These are phyloP conservation scores for Drosophila arizonae DNA, from an alignment of 1,140 invertebrate species.

Conservation along the genomic window DNA sequence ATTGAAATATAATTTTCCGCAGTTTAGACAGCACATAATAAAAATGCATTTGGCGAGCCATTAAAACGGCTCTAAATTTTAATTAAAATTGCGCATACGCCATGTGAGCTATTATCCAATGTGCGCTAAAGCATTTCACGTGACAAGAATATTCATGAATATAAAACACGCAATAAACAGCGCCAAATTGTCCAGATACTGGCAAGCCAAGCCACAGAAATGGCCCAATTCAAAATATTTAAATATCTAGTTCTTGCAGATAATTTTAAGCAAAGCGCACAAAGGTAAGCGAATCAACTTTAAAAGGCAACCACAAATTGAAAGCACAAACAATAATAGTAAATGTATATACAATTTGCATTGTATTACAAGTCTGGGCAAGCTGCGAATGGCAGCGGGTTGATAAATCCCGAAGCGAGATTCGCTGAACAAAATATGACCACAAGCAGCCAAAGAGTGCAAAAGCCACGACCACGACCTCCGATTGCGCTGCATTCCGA, in stretches of 20 bases:
- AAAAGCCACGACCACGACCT: constrained; percentile 8
- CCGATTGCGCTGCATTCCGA: constrained; percentile 7
- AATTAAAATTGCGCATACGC: constrained; percentile 63
- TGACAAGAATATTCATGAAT: constrained; percentile 20
- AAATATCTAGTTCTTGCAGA: not conserved
- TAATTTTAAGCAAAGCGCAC: not conserved
- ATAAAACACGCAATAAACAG: constrained; percentile 4
- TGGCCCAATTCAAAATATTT: not conserved
- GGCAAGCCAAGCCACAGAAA: not conserved
- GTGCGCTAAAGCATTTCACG: constrained; percentile 17
- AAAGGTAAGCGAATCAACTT: not conserved
- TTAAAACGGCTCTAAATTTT: constrained; percentile 37
- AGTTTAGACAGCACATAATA: constrained; percentile 27
- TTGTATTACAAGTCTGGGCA: constrained; percentile 23
- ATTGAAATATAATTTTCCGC: constrained; percentile 55
- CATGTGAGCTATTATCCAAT: constrained; percentile 33
- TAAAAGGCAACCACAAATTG: not conserved
- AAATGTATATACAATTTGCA: too few species aligned
- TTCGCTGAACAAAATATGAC: constrained; percentile 12
- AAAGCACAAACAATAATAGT: not conserved
- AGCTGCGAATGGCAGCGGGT: constrained; percentile 33
- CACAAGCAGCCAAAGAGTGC: not conserved
- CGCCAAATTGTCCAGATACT: not conserved
- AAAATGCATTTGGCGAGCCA: constrained; percentile 47
- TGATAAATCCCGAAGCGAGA: constrained; percentile 32